Evolutionary conservation across 1,140 invertebrate species (phyloP), one percentile per base, ranked within the genome.

Genomic region (Zaprionus lachaisei): DNA sequence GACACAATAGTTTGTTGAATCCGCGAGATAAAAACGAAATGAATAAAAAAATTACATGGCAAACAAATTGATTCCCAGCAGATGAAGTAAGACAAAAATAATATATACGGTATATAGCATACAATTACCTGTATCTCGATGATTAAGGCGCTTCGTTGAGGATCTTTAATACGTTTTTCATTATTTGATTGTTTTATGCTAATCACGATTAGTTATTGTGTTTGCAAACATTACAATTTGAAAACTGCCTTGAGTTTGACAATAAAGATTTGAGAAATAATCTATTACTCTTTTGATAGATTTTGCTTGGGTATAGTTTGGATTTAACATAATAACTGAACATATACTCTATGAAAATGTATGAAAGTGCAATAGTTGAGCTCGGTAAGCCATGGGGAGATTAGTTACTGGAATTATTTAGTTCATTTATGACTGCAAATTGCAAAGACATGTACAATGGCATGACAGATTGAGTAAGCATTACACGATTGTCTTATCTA

Each of bases 1-100:
- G 64, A 49, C 64, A 51, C 56, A 60, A 73, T 66, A 58, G n/a
- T 51, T 64, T 47, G 54, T 57, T 57, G 38, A 17, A 17, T n/a
- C n/a, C 26, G 37, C 64, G 17, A 47, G 31, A 51, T 22, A 4
- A 51, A 22, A 12, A 24, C 34, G 34, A 41, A 5, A n/a, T 28
- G 31, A 47, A 15, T 31, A 15, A 66, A 22, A 34, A 66, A 66
- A 66, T 28, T 57, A 17, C 28, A 49, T 31, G 22, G 24, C 22
- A 56, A 56, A 56, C 20, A 56, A 56, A 56, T 56, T 56, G 54
- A 26, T 24, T 56, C 5, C 9, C 54, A 28, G 22, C 26, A 20
- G 20, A 51, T 51, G 47, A 51, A 51, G 47, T 51, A 51, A 51
- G 17, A 24, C 47, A 14, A 0, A 7, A 41, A 0, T 1, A n/a